Evolutionary conservation across 92 coral and sea anemone species (phyloP).

Genomic region (Plumapathes pennacea): DNA sequence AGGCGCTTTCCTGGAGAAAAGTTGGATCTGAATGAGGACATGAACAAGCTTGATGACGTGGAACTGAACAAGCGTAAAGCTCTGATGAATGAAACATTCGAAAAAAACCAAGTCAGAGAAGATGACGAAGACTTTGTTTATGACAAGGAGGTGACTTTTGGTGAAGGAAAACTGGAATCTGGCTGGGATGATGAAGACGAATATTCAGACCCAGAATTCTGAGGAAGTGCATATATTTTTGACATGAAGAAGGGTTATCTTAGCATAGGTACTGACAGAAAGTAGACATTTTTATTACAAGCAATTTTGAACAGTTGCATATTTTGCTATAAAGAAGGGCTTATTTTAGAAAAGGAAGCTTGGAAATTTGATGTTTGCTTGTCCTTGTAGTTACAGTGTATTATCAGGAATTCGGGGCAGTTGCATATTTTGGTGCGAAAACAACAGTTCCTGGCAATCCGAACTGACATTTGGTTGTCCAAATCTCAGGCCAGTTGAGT

Average conservation of each 20-base stretch:
- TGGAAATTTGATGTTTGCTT: too few relatives aligned
- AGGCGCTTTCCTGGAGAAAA: conserved; percentile 14
- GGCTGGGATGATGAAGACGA: conserved; percentile 96
- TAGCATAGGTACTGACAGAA: neutral
- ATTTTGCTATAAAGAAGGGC: neutral
- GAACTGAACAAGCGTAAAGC: conserved; percentile 75
- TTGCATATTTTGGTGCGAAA: too few relatives aligned
- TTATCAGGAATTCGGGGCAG: too few relatives aligned
- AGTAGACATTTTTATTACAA: neutral
- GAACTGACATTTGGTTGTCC: too few relatives aligned
- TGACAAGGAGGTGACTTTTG: conserved; percentile 89
- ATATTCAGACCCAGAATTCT: conserved; percentile 95
- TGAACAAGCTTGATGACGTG: conserved; percentile 77
- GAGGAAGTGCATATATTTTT: neutral
- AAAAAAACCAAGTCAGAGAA: conserved; percentile 74
- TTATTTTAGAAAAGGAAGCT: too few relatives aligned
- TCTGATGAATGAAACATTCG: conserved; percentile 84
- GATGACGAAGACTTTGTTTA: conserved; percentile 84
- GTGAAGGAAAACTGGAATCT: conserved; percentile 73
- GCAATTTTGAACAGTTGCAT: neutral
- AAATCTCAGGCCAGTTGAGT: too few relatives aligned
- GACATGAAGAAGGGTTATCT: neutral
- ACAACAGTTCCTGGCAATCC: too few relatives aligned
- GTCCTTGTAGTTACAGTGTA: too few relatives aligned
- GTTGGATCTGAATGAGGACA: conserved; percentile 54